These are phyloP conservation scores for Leucoma salicis DNA, from an alignment of 2,888 invertebrate species.

Conservation along the genomic window DNA sequence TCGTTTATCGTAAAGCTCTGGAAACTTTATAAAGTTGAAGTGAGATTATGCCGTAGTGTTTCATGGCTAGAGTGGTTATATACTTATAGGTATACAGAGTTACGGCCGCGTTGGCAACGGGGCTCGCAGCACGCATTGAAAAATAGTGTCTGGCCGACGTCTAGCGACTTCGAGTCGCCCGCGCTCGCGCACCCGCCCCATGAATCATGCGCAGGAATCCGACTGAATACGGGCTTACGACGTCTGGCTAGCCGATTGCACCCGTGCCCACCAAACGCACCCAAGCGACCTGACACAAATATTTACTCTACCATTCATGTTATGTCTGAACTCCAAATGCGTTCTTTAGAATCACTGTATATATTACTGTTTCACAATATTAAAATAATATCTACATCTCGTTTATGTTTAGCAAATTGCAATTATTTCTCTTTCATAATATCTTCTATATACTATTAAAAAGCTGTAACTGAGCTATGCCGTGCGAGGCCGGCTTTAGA, in stretches of 20 bases:
- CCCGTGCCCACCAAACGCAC: conserved; percentile 3
- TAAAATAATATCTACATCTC: too few relatives aligned
- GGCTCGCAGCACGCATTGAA: conserved; percentile 42
- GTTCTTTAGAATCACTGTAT: background rate
- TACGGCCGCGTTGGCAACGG: conserved; percentile 33
- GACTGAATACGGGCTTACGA: conserved; percentile 51
- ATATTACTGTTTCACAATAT: background rate
- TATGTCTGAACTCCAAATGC: conserved; percentile 48
- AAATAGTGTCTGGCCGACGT: conserved; percentile 66
- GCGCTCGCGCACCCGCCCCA: conserved; percentile 32
- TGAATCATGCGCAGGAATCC: conserved; percentile 61
- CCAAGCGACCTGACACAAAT: conserved; percentile 27
- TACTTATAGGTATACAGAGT: conserved; percentile 36
- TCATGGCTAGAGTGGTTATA: background rate
- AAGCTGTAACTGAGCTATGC: too few relatives aligned
- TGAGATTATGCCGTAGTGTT: too few relatives aligned
- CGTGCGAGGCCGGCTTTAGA: too few relatives aligned
- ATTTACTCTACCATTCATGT: conserved; percentile 42
- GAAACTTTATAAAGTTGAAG: too few relatives aligned
- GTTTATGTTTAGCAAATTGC: too few relatives aligned
- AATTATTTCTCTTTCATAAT: too few relatives aligned
- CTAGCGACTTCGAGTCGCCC: conserved; percentile 39
- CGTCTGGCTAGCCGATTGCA: conserved; percentile 27
- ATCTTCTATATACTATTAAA: too few relatives aligned
- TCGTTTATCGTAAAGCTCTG: too few relatives aligned